Base-by-base conservation (phyloP, 2,113 vertebrate species). In the Cnemophilus loriae region DNA sequence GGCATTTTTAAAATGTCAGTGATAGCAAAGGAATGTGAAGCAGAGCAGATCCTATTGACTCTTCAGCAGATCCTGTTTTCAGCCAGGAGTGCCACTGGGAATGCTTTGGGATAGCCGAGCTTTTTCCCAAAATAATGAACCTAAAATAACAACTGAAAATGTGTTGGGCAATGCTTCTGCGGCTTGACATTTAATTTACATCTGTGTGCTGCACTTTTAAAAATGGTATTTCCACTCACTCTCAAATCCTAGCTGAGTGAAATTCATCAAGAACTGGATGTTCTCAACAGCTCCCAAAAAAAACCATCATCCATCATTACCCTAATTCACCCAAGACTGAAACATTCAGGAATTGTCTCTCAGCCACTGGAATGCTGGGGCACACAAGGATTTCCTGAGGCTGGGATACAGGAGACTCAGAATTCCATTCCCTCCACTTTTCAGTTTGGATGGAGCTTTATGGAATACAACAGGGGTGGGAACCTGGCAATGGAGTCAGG, bases 201-300 rank as follows among this genome's bases (percentile, higher is more conserved):
- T 14, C 60, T 41, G 13, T 44, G 49, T 2, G 15, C 16, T 88
- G 59, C 15, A 14, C 35, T 78, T 87, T 75, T 6, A 11, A 47
- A 90, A 35, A 41, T 10, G 6, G 3, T 19, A 70, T 39, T 89
- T 57, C 50, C 46, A 95, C 76, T n/a, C 60, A 10, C 47, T 82
- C 69, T 13, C 24, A 63, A 70, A 89, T 9, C 30, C 84, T 55
- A 81, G 73, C 81, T n/a, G 68, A 59, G 46, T 4, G 7, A 61
- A 89, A 92, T 69, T 79, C 67, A 35, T 11, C 37, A 32, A 27
- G 93, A 78, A 94, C 93, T 89, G 92, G 33, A 84, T 9, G 59
- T 84, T 89, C 93, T 32, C 46, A 83, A 21, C 65, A n/a, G 84
- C 27, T 84, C 76, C 90, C 86, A 52, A 67, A 84, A 92, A 91